These are phyloP conservation scores for Didymodactylos carnosus DNA, from an alignment of 2,888 invertebrate species.

Conservation along the genomic window DNA sequence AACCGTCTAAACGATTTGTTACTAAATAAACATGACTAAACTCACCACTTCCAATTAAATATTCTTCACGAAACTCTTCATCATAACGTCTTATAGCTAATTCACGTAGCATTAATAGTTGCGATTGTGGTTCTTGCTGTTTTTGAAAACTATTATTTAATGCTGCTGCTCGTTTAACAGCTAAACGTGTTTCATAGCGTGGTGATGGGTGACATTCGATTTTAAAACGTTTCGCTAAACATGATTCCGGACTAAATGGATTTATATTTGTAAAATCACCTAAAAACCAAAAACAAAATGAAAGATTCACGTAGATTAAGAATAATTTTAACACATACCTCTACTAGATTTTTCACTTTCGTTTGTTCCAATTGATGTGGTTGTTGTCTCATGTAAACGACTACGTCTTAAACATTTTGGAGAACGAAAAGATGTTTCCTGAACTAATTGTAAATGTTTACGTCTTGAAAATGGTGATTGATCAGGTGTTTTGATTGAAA, in stretches of 20 bases:
- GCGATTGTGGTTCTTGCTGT: neutral
- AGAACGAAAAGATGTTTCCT: neutral
- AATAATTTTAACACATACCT: no score
- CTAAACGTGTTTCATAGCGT: neutral
- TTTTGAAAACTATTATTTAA: no score
- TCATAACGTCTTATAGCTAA: slow-evolving; percentile 24
- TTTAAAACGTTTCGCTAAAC: neutral
- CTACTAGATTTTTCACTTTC: neutral
- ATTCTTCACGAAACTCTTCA: slow-evolving; percentile 63
- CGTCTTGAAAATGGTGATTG: neutral
- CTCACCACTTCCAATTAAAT: slow-evolving; percentile 60
- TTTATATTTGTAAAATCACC: neutral
- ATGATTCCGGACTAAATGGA: neutral
- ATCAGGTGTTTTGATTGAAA: neutral
- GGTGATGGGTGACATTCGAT: neutral
- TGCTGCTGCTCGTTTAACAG: neutral
- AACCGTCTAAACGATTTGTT: slow-evolving; percentile 69
- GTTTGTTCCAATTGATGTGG: neutral
- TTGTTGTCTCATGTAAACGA: neutral
- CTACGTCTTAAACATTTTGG: neutral
- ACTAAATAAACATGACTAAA: slow-evolving; percentile 73
- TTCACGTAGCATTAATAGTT: neutral
- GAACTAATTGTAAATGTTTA: neutral
- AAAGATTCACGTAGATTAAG: no score
- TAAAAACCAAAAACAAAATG: neutral